phyloP scores from a whole-genome alignment of 2,888 invertebrate genomes.

The Prenolepis imparis region DNA sequence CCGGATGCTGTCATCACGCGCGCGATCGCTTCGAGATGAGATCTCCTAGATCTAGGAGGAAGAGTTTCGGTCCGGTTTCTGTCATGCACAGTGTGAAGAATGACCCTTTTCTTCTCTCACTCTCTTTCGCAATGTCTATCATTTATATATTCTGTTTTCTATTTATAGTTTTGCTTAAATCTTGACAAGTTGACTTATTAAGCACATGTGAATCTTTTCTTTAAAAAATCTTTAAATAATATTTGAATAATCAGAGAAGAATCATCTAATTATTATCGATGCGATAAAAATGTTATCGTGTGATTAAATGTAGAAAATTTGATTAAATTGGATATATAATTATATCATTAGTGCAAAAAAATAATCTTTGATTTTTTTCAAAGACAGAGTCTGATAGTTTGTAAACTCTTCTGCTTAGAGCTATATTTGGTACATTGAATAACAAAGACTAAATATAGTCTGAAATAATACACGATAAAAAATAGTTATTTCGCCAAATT shows the following conservation, averaged over 20 bases:
- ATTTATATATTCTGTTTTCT: background rate
- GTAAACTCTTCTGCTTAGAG: background rate
- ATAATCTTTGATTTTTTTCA: background rate
- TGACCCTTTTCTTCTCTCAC: background rate
- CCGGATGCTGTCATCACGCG: slow-evolving; percentile 62
- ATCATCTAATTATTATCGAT: background rate
- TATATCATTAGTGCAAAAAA: background rate
- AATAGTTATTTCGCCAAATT: background rate
- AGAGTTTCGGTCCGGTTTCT: slow-evolving; percentile 2
- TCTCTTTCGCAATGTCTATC: background rate
- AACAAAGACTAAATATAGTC: background rate
- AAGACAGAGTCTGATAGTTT: background rate
- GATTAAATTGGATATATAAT: background rate
- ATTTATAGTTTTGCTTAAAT: background rate
- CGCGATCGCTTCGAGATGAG: slow-evolving; percentile 46
- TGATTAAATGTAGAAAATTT: background rate
- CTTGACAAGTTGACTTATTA: background rate
- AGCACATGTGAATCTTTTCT: background rate
- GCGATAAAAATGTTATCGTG: too few species aligned
- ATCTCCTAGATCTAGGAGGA: slow-evolving; percentile 29
- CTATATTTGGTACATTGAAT: background rate
- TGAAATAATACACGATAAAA: background rate
- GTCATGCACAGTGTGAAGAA: background rate
- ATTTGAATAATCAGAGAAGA: background rate
- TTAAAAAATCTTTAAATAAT: background rate